These are phyloP conservation scores for Tenthredo mesomela DNA, from an alignment of 2,888 invertebrate genomes.

Conservation along the genomic window DNA sequence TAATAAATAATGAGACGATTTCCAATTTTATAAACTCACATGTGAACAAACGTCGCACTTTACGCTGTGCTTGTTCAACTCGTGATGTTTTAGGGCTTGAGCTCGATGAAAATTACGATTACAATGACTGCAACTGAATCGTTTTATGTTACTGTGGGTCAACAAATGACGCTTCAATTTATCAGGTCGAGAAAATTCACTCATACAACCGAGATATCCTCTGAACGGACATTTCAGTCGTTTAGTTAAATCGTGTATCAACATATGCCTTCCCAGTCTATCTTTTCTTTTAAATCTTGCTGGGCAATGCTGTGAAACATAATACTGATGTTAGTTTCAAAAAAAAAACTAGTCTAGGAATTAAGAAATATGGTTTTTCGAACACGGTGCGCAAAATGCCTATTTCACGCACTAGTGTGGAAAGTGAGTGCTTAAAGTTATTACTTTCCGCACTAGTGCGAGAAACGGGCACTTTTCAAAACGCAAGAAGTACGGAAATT, in stretches of 20 bases:
- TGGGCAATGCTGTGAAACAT: conserved; percentile 78
- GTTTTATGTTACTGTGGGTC: conserved; percentile 80
- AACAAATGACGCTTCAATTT: conserved; percentile 83
- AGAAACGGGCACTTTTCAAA: too few species aligned
- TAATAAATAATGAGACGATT: background rate
- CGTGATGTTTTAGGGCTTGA: conserved; percentile 75
- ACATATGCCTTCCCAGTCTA: conserved; percentile 83
- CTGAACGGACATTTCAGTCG: conserved; percentile 84
- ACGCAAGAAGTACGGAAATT: too few species aligned
- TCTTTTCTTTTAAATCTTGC: conserved; percentile 84
- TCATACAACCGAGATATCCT: conserved; percentile 81
- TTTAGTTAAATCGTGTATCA: conserved; percentile 82
- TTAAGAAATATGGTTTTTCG: background rate
- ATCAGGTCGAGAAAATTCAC: conserved; percentile 84
- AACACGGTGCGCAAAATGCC: too few species aligned
- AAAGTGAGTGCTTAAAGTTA: too few species aligned
- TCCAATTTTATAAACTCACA: conserved; percentile 63
- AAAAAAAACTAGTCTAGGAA: background rate
- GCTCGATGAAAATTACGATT: conserved; percentile 74
- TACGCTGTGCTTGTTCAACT: conserved; percentile 72
- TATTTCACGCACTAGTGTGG: too few species aligned
- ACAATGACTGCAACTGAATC: conserved; percentile 73
- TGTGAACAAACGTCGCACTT: conserved; percentile 75
- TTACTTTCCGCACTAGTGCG: too few species aligned
- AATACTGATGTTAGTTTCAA: background rate